Conservation (phyloP, 2,888 invertebrate genomes). For the Trichacis sp. region DNA sequence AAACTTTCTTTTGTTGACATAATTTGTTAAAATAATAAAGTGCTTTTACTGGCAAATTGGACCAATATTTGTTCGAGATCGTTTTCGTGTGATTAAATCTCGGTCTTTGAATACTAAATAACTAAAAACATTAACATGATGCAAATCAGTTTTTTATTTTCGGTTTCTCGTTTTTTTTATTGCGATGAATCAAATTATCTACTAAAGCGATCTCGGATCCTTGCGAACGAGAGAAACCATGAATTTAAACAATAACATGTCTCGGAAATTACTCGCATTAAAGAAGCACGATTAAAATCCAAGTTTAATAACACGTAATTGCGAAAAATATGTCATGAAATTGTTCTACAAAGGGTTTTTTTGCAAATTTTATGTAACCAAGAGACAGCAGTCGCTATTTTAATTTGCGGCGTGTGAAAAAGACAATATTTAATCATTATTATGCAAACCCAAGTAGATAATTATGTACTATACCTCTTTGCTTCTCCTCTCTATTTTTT, state of each 20-base stretch:
- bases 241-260: slow-evolving; percentile 1
- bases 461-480: background rate
- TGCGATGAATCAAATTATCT: too few species aligned
- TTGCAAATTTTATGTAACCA: background rate
- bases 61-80: too few species aligned
- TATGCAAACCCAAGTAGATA: background rate
- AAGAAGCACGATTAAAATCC: background rate
- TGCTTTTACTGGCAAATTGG: too few species aligned
- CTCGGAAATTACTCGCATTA: background rate
- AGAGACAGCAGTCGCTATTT: background rate
- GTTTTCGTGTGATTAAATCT: too few species aligned
- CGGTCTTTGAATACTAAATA: too few species aligned
- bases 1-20: too few species aligned
- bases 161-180: too few species aligned
- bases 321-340: background rate
- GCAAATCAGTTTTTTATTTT: too few species aligned
- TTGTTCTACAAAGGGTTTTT: background rate
- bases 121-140: too few species aligned
- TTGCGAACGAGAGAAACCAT: background rate
- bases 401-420: background rate
- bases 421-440: background rate
- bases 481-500: too few species aligned
- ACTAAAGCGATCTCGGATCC: too few species aligned
- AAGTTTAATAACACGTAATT: background rate
- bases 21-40: too few species aligned